Percentiles rank a stretch among this genome's conserved stretches.
These are phyloP conservation scores for Crotalus tigris DNA, from an alignment of 2,113 vertebrate species.

Conservation along the genomic window DNA sequence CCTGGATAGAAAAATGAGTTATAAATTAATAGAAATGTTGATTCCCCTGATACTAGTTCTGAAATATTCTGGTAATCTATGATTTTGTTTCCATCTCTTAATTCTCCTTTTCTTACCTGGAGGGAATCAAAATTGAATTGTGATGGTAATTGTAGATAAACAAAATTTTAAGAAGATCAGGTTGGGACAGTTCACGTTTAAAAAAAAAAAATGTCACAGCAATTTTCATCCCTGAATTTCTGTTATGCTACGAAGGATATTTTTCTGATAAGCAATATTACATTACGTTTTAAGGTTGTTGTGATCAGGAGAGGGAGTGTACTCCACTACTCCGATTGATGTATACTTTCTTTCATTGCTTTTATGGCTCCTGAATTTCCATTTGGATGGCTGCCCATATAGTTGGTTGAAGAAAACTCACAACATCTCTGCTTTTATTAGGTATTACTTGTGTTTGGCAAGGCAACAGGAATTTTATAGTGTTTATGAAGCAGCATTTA, in stretches of 20 bases:
- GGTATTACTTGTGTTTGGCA: constrained; percentile 60
- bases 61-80: background rate
- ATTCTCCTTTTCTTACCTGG: background rate
- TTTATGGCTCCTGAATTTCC: constrained; percentile 48
- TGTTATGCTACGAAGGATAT: background rate
- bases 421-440: constrained; percentile 61
- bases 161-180: background rate
- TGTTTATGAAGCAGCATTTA: constrained; percentile 32
- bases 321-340: constrained; percentile 28
- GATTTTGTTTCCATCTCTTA: background rate
- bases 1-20: background rate
- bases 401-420: constrained; percentile 48
- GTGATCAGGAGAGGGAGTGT: constrained; percentile 26
- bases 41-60: background rate
- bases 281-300: constrained; percentile 36
- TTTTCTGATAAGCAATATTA: background rate
- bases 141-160: background rate
- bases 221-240: background rate
- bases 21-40: background rate
- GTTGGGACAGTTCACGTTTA: background rate
- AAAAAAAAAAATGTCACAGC: background rate
- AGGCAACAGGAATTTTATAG: constrained; percentile 36
- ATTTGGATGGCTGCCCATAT: constrained; percentile 54
- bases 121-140: background rate
- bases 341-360: constrained; percentile 46